Percentiles rank a stretch among this genome's conserved stretches.
Evolutionary conservation across 92 coral and sea anemone genomes (phyloP).

Genomic region (Desmophyllum pertusum): DNA sequence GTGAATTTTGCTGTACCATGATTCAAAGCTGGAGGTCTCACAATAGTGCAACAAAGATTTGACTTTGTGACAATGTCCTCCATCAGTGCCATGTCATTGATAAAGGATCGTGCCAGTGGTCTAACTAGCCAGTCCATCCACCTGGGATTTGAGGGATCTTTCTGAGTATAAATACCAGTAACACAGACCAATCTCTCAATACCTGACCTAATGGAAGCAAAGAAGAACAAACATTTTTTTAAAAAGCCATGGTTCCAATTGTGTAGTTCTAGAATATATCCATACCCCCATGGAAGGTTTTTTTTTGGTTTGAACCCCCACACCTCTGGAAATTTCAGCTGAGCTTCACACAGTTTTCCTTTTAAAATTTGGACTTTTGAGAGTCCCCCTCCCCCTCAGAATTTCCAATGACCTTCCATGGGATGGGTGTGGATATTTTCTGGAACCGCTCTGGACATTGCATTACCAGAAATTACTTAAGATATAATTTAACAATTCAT

Average conservation of each 20-base stretch:
- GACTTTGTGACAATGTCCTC: slow-evolving; percentile 58
- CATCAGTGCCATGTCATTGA: slow-evolving; percentile 74
- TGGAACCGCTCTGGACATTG: too few relatives aligned
- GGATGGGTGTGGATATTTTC: too few relatives aligned
- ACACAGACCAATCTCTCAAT: slow-evolving; percentile 49
- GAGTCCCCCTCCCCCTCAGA: too few relatives aligned
- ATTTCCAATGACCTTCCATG: too few relatives aligned
- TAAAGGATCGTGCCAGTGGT: slow-evolving; percentile 47
- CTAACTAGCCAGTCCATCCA: slow-evolving; percentile 73
- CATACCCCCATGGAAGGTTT: too few relatives aligned
- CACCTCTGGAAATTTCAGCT: neutral
- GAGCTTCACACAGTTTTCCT: too few relatives aligned
- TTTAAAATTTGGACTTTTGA: too few relatives aligned
- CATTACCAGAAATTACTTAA: too few relatives aligned
- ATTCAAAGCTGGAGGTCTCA: slow-evolving; percentile 60
- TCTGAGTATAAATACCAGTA: slow-evolving; percentile 51
- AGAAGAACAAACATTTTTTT: neutral
- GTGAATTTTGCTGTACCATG: slow-evolving; percentile 37
- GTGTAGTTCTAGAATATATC: too few relatives aligned
- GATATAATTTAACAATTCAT: too few relatives aligned
- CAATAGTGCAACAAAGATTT: slow-evolving; percentile 73
- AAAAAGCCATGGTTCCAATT: too few relatives aligned
- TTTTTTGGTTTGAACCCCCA: too few relatives aligned
- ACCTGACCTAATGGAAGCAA: slow-evolving; percentile 27
- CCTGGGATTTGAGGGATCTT: slow-evolving; percentile 72